Evolutionary conservation across 2,888 invertebrate species (phyloP), one percentile per base, ranked within the genome.

Genomic region (Lasiommata megera): DNA sequence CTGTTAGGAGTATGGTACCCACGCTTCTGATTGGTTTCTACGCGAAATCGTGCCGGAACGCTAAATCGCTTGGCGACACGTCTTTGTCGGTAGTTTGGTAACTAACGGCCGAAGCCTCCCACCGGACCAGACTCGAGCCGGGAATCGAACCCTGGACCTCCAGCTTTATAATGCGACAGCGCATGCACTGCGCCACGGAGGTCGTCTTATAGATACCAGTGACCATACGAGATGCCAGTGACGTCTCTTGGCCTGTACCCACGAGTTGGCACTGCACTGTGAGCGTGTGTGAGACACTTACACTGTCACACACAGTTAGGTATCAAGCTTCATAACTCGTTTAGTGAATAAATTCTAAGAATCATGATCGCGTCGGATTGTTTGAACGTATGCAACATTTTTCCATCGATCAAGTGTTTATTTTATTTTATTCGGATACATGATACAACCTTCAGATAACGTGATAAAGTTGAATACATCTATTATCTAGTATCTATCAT

Each of bases 321-420:
- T 62, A 61, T 68, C 73, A 64, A 72, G 74, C 79, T 76, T 72
- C 74, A 77, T 79, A 81, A 83, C 85, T 83, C 80, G 87, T 85
- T 87, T 83, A 68, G 79, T 80, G 80, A 83, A 84, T 83, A 80
- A 80, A 80, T 88, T 88, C 87, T 80, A 69, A 77, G 86, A 87
- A 88, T 73, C 79, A 75, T 74, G 77, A 76, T 80, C 78, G 80
- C 80, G 76, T 73, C 73, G 74, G 74, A 74, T 75, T 67, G 60
- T 56, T 61, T 66, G 65, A 71, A 74, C 71, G 61, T 73, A 74
- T 71, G 69, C 74, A 74, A 72, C 70, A 72, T 79, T 77, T 76
- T 71, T 73, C 75, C 66, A 68, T 67, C 68, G 72, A 72, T 73
- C 69, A 69, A 69, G 67, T 71, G 66, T 67, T 31, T 31, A 46